Base-by-base conservation (phyloP, 2,113 vertebrate species). In the Carettochelys insculpta region DNA sequence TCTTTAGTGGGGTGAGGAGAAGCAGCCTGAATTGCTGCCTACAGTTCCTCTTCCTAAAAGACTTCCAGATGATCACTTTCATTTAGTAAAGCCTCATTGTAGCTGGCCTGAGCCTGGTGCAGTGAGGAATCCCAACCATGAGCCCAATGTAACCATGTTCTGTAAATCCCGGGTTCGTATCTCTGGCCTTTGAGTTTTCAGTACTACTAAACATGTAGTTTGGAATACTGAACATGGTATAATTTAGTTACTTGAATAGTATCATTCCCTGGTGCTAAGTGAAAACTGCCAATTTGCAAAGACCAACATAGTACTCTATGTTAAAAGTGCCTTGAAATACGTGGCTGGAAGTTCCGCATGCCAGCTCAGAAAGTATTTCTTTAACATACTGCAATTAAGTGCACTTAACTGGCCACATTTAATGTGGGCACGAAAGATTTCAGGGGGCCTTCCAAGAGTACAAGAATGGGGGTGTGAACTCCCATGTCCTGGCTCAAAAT, bases 161-260 rank as follows among this genome's bases (percentile, higher is more conserved):
- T 56, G 50, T 91, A 61, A 88, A 91, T 54, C 47, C 34, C 43
- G 1, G 54, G 41, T 24, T 87, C 89, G 83, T 4, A 8, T 89
- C 48, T 51, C 47, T 3, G 5, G 34, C 2, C 10, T 22, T 77
- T 82, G 56, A 90, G 73, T 16, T 84, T 90, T 92, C 87, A 83
- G 22, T 77, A 77, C 83, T 80, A 47, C n/a, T 68, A 94, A 92
- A 82, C 61, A 27, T 20, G 68, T 75, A 90, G 80, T 86, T 88
- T 86, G 2, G 6, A 95, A 53, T 61, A 89, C 81, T 85, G 48
- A 79, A 65, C 38, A 38, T 29, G 76, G 47, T 24, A 51, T 94
- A 92, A 90, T 90, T 87, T 77, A 86, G 92, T 92, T 94, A 29
- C 51, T 94, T 87, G 95, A 96, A 95, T 91, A 91, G 38, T 58